phyloP scores from a whole-genome alignment of 2,888 invertebrate genomes.

The Sphaerophoria rueppellii region DNA sequence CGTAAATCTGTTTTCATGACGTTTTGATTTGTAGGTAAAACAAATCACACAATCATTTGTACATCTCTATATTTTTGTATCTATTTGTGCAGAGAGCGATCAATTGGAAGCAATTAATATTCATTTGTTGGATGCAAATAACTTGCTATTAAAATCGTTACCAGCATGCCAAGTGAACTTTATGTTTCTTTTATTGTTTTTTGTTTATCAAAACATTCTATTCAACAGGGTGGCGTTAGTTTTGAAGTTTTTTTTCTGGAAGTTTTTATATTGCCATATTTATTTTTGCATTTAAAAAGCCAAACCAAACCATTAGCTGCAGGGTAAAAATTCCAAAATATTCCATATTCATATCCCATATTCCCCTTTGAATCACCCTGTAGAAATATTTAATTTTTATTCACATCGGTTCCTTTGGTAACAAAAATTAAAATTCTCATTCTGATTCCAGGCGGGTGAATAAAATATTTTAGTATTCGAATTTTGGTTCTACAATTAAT shows the following conservation, averaged over 20 bases:
- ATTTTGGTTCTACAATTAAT: neutral
- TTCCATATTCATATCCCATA: too few species aligned
- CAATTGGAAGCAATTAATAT: slow-evolving; percentile 67
- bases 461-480: slow-evolving; percentile 5
- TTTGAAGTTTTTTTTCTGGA: neutral
- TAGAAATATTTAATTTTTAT: neutral
- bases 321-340: too few species aligned
- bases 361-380: neutral
- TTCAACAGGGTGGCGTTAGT: neutral
- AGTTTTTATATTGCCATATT: too few species aligned
- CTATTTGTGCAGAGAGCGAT: slow-evolving; percentile 17
- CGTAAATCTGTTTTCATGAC: neutral
- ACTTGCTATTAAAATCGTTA: slow-evolving; percentile 50
- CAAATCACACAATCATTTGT: slow-evolving; percentile 11
- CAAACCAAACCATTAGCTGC: too few species aligned
- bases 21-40: neutral
- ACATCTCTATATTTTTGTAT: neutral
- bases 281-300: too few species aligned
- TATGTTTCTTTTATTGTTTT: slow-evolving; percentile 30
- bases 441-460: neutral
- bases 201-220: neutral
- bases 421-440: neutral
- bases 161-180: slow-evolving; percentile 50
- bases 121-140: slow-evolving; percentile 50
- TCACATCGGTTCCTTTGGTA: neutral